Conservation (phyloP, 2,888 invertebrate species). For the Pseudococcus longispinus region DNA sequence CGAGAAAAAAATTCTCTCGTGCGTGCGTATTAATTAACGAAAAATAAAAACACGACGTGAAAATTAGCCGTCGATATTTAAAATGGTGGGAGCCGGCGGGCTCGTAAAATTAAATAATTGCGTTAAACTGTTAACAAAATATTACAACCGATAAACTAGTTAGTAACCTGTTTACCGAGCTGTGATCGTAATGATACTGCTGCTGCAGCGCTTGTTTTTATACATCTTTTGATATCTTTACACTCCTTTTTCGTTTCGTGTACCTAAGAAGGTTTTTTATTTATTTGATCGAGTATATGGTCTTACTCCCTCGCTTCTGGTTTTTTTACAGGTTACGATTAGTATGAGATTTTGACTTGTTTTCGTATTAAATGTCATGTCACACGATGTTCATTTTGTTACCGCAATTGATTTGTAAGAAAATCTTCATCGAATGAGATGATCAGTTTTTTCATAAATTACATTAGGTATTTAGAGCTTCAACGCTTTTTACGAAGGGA, state of each 20-base stretch:
- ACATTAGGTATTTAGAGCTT: no score
- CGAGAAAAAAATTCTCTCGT: not conserved
- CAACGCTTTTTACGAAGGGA: no score
- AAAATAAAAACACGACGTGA: constrained; percentile 21
- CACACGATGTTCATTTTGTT: no score
- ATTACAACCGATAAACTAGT: constrained; percentile 41
- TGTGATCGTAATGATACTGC: constrained; percentile 5
- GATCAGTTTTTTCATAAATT: no score
- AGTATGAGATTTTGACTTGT: no score
- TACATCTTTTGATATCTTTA: constrained; percentile 22
- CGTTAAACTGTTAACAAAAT: constrained; percentile 43
- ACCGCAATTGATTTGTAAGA: no score
- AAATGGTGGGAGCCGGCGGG: constrained; percentile 10
- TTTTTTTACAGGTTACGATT: no score
- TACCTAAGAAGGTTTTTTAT: no score
- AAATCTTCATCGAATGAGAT: no score
- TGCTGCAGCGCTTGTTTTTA: not conserved
- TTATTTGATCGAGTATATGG: no score
- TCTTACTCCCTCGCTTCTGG: no score
- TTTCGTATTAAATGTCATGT: no score
- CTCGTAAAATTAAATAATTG: constrained; percentile 44
- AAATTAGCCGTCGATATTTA: constrained; percentile 33
- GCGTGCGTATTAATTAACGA: constrained; percentile 14
- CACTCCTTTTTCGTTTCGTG: not conserved
- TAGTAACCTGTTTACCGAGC: not conserved